These are phyloP conservation scores for Platycnemis pennipes DNA, from an alignment of 2,888 invertebrate species.

Conservation along the genomic window DNA sequence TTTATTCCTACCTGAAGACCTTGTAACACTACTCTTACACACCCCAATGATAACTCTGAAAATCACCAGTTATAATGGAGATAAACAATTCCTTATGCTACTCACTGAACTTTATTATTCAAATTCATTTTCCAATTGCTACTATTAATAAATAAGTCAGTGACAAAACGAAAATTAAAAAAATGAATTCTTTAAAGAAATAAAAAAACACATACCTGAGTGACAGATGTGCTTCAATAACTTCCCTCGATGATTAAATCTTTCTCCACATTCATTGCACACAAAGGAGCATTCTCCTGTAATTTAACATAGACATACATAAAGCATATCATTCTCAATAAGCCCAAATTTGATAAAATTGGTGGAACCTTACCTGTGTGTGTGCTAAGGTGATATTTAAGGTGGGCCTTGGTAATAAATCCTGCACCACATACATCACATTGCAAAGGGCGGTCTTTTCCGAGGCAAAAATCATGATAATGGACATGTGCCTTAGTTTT, in stretches of 20 bases:
- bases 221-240: slow-evolving; percentile 86
- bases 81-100: too few species aligned
- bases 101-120: too few species aligned
- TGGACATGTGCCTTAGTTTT: slow-evolving; percentile 80
- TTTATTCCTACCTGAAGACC: too few species aligned
- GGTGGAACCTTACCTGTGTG: slow-evolving; percentile 81
- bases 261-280: slow-evolving; percentile 85
- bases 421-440: slow-evolving; percentile 82
- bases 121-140: too few species aligned
- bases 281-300: slow-evolving; percentile 80
- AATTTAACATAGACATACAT: slow-evolving; percentile 24
- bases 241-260: slow-evolving; percentile 86
- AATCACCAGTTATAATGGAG: too few species aligned
- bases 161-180: too few species aligned
- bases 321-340: neutral
- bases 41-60: too few species aligned
- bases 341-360: neutral
- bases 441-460: slow-evolving; percentile 78
- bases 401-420: slow-evolving; percentile 87
- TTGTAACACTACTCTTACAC: too few species aligned
- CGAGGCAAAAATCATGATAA: slow-evolving; percentile 75
- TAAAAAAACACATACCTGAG: slow-evolving; percentile 77
- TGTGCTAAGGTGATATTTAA: slow-evolving; percentile 87
- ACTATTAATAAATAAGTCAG: too few species aligned
- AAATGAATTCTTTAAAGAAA: neutral